Evolutionary conservation across 1,140 invertebrate species (phyloP).

Genomic region (Mya arenaria): DNA sequence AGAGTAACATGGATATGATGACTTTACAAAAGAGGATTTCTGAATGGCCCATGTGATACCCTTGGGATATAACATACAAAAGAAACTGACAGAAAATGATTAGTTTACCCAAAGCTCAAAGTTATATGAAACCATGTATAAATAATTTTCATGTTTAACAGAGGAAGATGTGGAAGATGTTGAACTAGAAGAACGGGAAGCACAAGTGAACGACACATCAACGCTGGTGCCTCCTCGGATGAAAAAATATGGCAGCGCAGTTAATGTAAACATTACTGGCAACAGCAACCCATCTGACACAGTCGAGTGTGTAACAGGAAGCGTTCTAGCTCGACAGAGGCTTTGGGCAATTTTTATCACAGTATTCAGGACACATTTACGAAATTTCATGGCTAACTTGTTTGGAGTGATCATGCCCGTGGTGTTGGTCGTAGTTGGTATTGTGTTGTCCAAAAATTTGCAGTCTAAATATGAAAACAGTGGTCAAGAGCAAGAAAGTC

Average conservation of each 20-base stretch:
- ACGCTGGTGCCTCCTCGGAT: not conserved
- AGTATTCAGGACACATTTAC: conserved; percentile 53
- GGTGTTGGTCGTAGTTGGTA: conserved; percentile 61
- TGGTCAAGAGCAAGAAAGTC: not conserved
- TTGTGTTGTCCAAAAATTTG: conserved; percentile 59
- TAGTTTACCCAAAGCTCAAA: too few species aligned
- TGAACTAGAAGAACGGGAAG: not conserved
- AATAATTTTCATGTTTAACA: not conserved
- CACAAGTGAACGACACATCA: not conserved
- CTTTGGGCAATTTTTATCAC: conserved; percentile 62
- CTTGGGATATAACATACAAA: too few species aligned
- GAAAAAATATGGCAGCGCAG: conserved; percentile 3
- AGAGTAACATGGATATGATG: too few species aligned
- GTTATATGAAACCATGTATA: too few species aligned
- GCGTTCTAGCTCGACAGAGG: conserved; percentile 15
- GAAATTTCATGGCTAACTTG: conserved; percentile 58
- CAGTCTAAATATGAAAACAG: not conserved
- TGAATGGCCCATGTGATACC: too few species aligned
- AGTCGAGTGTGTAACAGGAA: not conserved
- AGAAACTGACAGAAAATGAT: too few species aligned
- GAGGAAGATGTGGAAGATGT: conserved; percentile 33
- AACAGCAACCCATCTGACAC: conserved; percentile 20
- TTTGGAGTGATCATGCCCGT: conserved; percentile 69
- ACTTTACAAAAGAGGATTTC: too few species aligned
- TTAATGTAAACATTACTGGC: not conserved